Percentiles rank a stretch among this genome's conserved stretches.
phyloP scores from a whole-genome alignment of 1,140 invertebrate genomes.

The Lucilia cuprina region DNA sequence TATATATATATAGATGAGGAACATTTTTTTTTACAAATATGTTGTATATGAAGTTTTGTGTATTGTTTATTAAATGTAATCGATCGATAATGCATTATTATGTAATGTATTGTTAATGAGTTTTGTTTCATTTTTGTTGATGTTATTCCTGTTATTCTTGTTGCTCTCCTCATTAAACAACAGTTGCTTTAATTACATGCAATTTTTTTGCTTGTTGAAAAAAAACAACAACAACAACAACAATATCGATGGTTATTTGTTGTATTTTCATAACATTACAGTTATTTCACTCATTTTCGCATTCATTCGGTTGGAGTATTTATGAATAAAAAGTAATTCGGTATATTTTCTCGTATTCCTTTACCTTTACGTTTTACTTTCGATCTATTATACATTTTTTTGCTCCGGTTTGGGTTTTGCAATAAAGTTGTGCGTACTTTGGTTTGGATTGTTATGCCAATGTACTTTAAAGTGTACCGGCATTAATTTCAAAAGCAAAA shows the following conservation, averaged over 20 bases:
- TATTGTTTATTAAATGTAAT: conserved; percentile 24
- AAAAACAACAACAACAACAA: background rate
- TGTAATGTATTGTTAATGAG: conserved; percentile 26
- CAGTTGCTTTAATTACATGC: background rate
- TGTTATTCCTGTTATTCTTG: background rate
- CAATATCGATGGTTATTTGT: background rate
- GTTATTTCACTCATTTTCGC: no score
- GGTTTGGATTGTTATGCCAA: background rate
- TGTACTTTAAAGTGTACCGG: background rate
- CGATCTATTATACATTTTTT: background rate
- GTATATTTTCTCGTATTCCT: background rate
- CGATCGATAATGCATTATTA: conserved; percentile 30
- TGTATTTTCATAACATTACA: background rate
- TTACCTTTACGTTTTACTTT: background rate
- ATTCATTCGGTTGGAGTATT: background rate
- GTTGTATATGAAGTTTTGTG: no score
- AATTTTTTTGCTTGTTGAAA: background rate
- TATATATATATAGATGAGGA: background rate
- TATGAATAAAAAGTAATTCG: background rate
- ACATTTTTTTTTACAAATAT: no score
- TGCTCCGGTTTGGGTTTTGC: background rate
- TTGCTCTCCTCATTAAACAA: background rate
- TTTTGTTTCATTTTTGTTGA: background rate
- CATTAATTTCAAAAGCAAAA: conserved; percentile 1
- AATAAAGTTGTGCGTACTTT: no score